phyloP scores from a whole-genome alignment of 2,113 vertebrate species.

The Danionella cerebrum region DNA sequence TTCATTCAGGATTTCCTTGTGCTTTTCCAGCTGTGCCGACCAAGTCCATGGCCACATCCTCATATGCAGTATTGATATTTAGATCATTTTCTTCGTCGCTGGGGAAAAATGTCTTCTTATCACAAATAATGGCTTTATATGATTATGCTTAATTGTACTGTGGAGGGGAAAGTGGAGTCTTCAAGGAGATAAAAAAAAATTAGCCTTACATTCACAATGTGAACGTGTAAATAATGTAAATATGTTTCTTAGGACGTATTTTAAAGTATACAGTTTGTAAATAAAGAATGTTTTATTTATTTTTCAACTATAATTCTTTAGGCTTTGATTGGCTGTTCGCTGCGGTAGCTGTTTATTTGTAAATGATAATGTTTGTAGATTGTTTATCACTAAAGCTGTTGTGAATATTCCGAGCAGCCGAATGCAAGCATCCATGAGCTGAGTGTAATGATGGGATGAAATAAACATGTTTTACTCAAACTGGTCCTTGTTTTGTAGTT shows the following conservation, averaged over 20 bases:
- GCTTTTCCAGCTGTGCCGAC: too few relatives aligned
- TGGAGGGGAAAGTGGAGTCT: not conserved
- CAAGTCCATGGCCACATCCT: not conserved
- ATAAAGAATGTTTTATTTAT: not conserved
- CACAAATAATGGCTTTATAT: not conserved
- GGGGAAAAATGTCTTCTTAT: not conserved
- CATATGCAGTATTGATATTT: not conserved
- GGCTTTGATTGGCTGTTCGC: not conserved
- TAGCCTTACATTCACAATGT: not conserved
- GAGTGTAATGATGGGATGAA: not conserved
- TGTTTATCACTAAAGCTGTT: not conserved
- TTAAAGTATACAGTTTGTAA: not conserved
- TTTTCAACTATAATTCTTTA: not conserved
- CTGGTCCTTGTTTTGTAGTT: too few relatives aligned
- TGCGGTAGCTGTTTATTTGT: not conserved
- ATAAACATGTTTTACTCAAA: constrained; percentile 4
- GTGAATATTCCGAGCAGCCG: not conserved
- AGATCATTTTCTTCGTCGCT: not conserved
- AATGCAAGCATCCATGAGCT: not conserved
- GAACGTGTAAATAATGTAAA: constrained; percentile 55
- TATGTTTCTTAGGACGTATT: constrained; percentile 62
- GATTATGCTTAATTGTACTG: not conserved
- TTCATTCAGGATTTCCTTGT: too few relatives aligned
- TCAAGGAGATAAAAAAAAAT: not conserved
- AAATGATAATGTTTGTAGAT: not conserved